A percentile compares a stretch with the other conserved stretches of the same genome.
Evolutionary conservation across 2,888 invertebrate genomes (phyloP).

Genomic region (Orgyia antiqua): DNA sequence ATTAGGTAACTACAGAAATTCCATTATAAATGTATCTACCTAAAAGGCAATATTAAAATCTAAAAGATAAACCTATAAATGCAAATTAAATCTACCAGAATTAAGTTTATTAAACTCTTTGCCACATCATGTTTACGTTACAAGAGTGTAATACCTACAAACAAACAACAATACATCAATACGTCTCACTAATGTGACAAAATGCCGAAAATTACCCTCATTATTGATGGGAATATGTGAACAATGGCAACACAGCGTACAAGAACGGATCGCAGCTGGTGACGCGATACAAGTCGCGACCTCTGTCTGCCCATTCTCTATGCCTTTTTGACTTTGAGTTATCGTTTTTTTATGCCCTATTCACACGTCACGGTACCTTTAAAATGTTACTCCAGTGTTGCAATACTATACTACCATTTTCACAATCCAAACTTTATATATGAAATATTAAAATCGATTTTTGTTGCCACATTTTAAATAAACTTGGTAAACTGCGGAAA

Average conservation of each 20-base stretch:
- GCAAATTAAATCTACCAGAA: no score
- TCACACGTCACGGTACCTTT: slow-evolving; percentile 72
- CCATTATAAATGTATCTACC: no score
- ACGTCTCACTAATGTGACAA: slow-evolving; percentile 72
- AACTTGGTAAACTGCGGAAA: slow-evolving; percentile 43
- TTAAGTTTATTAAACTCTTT: slow-evolving; percentile 7
- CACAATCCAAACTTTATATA: not conserved
- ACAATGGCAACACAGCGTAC: slow-evolving; percentile 52
- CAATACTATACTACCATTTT: slow-evolving; percentile 24
- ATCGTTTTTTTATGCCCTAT: slow-evolving; percentile 75
- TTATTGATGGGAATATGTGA: slow-evolving; percentile 68
- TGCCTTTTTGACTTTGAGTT: slow-evolving; percentile 80
- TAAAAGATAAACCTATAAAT: no score
- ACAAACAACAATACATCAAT: slow-evolving; percentile 64
- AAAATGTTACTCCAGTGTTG: slow-evolving; percentile 49
- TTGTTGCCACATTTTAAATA: slow-evolving; percentile 10
- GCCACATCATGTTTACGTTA: slow-evolving; percentile 7
- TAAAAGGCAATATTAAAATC: no score
- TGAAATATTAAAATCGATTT: not conserved
- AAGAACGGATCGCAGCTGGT: slow-evolving; percentile 58
- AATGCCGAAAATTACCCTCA: slow-evolving; percentile 73
- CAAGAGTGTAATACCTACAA: slow-evolving; percentile 36
- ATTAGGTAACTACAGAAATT: no score
- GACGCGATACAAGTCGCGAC: slow-evolving; percentile 60
- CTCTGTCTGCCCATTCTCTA: slow-evolving; percentile 68